Conservation (phyloP, 2,113 vertebrate species). For the Diphyllodes magnificus region DNA sequence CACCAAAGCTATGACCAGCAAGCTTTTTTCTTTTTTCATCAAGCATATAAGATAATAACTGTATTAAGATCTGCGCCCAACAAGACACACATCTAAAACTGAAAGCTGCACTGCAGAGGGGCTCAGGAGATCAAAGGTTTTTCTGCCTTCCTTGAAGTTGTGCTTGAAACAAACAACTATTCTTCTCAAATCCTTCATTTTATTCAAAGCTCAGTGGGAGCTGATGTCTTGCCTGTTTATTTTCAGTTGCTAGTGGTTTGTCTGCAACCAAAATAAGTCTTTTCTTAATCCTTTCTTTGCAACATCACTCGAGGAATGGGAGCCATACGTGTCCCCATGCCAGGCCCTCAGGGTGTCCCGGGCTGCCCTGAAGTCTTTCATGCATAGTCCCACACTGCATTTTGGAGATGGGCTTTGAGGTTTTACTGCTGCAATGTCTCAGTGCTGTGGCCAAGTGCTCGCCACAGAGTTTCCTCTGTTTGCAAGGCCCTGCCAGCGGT, state of each 20-base stretch:
- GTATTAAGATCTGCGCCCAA: not conserved
- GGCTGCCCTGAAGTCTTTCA: not conserved
- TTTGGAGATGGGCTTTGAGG: not conserved
- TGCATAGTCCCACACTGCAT: not conserved
- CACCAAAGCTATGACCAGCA: not conserved
- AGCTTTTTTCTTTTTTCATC: not conserved
- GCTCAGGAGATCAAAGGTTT: conserved; percentile 19
- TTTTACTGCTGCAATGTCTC: not conserved
- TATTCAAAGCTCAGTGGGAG: conserved; percentile 21
- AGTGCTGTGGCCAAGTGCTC: not conserved
- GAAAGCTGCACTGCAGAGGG: not conserved
- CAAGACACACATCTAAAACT: not conserved
- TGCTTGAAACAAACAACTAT: conserved; percentile 20
- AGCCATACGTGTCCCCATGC: rapidly evolving
- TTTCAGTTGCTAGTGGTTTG: not conserved
- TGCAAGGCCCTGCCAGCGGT: not conserved
- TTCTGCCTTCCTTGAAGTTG: conserved; percentile 38
- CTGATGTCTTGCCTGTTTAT: not conserved
- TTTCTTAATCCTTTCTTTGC: not conserved
- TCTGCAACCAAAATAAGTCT: conserved; percentile 5
- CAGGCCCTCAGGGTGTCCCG: rapidly evolving
- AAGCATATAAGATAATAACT: not conserved
- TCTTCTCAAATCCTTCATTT: conserved; percentile 12
- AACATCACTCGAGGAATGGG: not conserved
- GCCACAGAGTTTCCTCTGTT: not conserved